Evolutionary conservation across 2,113 vertebrate genomes (phyloP), one percentile per base, ranked within the genome.

Genomic region (Anguilla rostrata): DNA sequence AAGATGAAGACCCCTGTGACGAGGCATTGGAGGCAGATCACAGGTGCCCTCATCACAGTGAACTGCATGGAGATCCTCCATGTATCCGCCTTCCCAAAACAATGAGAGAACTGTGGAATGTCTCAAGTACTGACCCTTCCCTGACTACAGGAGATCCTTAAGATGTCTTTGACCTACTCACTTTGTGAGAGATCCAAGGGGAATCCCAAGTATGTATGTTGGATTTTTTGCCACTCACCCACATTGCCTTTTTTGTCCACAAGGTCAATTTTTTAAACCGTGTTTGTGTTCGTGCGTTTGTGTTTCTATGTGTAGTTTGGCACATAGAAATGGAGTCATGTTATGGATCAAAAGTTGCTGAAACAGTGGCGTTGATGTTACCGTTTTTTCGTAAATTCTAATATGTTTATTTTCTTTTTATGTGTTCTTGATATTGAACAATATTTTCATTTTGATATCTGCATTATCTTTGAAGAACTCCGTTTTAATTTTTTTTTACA

Each of bases 1-100:
- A 98, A 96, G 93, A 99, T 99, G 97, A 99, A 97, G 94, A 97
- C 94, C 78, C 98, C 98, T n/a, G 93, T 97, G 71, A 99, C 97
- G 75, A 97, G 96, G 91, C 94, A 97, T 1, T 99, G 98, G 98
- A 94, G 98, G 92, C 97, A 98, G 40, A 92, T 99, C 88, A 98
- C 98, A 0, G 98, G 98, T 80, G 93, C 90, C 0, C 94, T 99
- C 88, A 96, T 99, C 88, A 96, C 98, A 39, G 96, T 98, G 57
- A 97, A 98, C 93, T 98, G 97, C 88, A 95, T 99, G 88, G 97
- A 99, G 43, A 83, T 96, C 86, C 94, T 98, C 79, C 93, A 94
- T 87, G 95, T 90, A 79, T 94, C 93, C 75, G 96, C 97, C 2
- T 96, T 97, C 89, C 93, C 94, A 78, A 96, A 89, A 86, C 88